Conservation (phyloP, 2,113 vertebrate species). For the Micronycteris hirsuta region DNA sequence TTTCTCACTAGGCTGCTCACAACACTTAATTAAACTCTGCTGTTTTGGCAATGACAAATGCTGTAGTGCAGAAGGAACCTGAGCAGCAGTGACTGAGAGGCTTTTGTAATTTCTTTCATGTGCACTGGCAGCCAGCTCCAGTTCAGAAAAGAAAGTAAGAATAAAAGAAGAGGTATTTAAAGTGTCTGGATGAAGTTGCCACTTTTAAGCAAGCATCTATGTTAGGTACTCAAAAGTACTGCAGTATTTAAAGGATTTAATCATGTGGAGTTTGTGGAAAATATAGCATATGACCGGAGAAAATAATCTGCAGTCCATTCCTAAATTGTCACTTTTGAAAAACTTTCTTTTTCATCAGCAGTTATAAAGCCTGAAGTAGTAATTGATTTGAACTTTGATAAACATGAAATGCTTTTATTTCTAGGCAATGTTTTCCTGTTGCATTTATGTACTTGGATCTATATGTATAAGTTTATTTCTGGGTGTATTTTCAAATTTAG, state of each 20-base stretch:
- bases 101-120: conserved; percentile 94
- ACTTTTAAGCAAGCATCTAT: conserved; percentile 47
- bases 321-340: background rate
- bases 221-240: background rate
- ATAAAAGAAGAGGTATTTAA: conserved; percentile 87
- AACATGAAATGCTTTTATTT: background rate
- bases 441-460: background rate
- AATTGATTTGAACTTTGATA: background rate
- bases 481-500: background rate
- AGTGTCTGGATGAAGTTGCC: conserved; percentile 79
- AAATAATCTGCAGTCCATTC: background rate
- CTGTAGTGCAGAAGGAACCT: conserved; percentile 89
- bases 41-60: conserved; percentile 99
- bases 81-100: conserved; percentile 90
- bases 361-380: background rate
- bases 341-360: background rate
- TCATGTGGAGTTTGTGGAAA: background rate
- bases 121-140: conserved; percentile 88
- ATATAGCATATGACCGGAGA: rapidly evolving
- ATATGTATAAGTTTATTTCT: background rate
- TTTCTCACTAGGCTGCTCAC: conserved; percentile 99
- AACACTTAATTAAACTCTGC: conserved; percentile 99
- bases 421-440: background rate
- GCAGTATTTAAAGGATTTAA: background rate
- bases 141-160: conserved; percentile 90